Evolutionary conservation across 2,888 invertebrate genomes (phyloP).

Genomic region (Aspidiotus destructor): DNA sequence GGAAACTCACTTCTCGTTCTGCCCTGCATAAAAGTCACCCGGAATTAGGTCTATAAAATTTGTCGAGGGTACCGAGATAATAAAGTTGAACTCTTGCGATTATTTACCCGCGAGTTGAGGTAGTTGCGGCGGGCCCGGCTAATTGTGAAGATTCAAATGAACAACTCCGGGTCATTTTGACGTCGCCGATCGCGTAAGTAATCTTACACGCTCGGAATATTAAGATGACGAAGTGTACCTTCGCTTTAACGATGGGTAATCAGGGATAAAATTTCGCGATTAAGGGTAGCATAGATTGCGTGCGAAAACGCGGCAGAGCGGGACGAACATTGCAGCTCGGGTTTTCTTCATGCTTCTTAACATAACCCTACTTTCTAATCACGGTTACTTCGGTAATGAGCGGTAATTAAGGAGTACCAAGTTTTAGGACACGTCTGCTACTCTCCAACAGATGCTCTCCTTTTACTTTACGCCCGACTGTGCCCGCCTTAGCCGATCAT

Average conservation of each 20-base stretch:
- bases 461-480: constrained; percentile 20
- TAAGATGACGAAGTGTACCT: constrained; percentile 32
- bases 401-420: constrained; percentile 30
- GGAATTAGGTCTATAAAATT: no score
- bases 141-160: constrained; percentile 24
- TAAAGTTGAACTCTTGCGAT: no score
- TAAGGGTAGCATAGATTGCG: constrained; percentile 27
- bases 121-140: no score
- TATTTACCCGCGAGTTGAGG: no score
- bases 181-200: constrained; percentile 18
- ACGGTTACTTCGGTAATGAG: constrained; percentile 32
- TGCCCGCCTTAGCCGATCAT: constrained; percentile 27
- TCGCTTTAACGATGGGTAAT: constrained; percentile 29
- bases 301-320: constrained; percentile 6
- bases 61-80: no score
- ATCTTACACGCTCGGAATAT: constrained; percentile 28
- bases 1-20: no score
- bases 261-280: constrained; percentile 32
- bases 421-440: constrained; percentile 33
- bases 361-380: constrained; percentile 31
- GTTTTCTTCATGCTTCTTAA: constrained; percentile 29
- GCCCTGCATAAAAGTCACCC: no score
- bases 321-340: not conserved
- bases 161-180: constrained; percentile 12
- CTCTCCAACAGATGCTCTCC: constrained; percentile 29